Conservation (phyloP, 2,888 invertebrate species). For the Antheraea yamamai region DNA sequence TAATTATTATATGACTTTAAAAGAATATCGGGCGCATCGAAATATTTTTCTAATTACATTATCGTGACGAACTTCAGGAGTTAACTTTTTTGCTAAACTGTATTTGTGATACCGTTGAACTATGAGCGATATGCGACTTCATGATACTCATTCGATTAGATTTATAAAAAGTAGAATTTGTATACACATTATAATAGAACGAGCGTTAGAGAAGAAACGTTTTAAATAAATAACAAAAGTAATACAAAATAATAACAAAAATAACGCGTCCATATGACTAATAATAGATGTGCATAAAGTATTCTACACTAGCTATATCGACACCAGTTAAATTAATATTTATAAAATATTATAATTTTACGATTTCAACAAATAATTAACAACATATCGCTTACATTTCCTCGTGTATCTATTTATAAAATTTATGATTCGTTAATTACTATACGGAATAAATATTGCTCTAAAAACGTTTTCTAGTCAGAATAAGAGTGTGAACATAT, state of each 20-base stretch:
- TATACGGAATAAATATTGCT: not conserved
- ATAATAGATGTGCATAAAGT: not conserved
- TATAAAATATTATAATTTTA: not conserved
- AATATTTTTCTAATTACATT: not conserved
- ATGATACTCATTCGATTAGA: not conserved
- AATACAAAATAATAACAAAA: too few relatives aligned
- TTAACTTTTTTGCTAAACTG: not conserved
- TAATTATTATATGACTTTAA: too few relatives aligned
- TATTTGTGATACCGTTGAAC: not conserved
- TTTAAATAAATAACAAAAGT: not conserved
- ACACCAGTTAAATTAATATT: not conserved
- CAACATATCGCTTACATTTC: not conserved
- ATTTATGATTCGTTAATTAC: not conserved
- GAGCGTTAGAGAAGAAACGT: not conserved
- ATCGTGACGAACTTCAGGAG: not conserved
- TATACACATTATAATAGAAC: not conserved
- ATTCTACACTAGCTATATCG: not conserved
- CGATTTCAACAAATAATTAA: not conserved
- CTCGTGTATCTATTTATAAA: not conserved
- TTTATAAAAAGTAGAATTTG: not conserved
- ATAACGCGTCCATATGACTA: not conserved
- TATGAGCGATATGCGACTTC: not conserved
- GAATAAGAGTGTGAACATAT: not conserved
- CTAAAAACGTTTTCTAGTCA: slow-evolving; percentile 5
- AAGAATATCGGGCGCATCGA: too few relatives aligned